These are phyloP conservation scores for Amphibalanus amphitrite DNA, from an alignment of 1,140 invertebrate genomes.

Conservation along the genomic window DNA sequence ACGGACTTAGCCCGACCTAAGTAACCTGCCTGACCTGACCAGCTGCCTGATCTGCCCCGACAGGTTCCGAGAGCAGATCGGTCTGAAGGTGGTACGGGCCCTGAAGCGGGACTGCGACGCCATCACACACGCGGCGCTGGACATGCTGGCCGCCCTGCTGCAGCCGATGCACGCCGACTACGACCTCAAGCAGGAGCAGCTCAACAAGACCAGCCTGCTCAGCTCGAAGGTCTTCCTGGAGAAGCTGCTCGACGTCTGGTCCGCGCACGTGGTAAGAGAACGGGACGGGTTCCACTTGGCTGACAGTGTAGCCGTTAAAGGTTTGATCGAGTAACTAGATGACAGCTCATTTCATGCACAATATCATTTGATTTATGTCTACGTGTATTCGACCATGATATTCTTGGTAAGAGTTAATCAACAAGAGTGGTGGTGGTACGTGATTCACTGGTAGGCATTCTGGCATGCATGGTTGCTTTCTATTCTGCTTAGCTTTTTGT, in stretches of 20 bases:
- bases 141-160: constrained; percentile 94
- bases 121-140: constrained; percentile 87
- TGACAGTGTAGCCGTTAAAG: neutral
- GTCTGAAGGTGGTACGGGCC: constrained; percentile 75
- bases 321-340: too few relatives aligned
- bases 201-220: constrained; percentile 91
- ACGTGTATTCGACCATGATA: too few relatives aligned
- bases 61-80: constrained; percentile 88
- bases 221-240: constrained; percentile 85
- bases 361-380: too few relatives aligned
- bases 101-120: constrained; percentile 71
- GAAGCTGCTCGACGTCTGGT: constrained; percentile 84
- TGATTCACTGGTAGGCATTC: too few relatives aligned
- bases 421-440: too few relatives aligned
- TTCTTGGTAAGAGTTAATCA: too few relatives aligned
- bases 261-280: constrained; percentile 82
- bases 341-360: too few relatives aligned
- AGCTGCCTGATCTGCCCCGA: too few relatives aligned
- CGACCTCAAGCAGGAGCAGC: constrained; percentile 81
- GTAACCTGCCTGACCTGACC: too few relatives aligned
- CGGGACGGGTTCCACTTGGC: constrained; percentile 73
- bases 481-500: too few relatives aligned
- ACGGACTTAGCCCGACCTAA: too few relatives aligned
- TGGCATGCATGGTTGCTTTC: too few relatives aligned
- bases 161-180: constrained; percentile 98